phyloP scores from a whole-genome alignment of 35 echinoderm and acorn worm genomes.

The Stichopus chloronotus region DNA sequence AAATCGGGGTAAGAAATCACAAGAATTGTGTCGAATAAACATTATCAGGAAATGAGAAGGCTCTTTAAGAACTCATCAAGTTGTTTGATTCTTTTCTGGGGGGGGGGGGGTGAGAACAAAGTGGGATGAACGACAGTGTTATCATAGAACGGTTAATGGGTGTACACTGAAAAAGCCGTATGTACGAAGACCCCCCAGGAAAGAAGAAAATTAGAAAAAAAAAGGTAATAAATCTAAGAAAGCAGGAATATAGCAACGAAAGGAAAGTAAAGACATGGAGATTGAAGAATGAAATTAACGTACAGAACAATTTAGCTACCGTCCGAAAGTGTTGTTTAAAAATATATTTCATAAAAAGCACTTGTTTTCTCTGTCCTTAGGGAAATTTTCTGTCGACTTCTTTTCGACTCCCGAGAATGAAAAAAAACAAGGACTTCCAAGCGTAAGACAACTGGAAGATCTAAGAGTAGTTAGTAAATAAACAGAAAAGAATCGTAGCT shows the following conservation, averaged over 20 bases:
- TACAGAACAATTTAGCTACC: constrained; percentile 14
- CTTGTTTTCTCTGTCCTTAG: constrained; percentile 42
- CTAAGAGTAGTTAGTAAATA: constrained; percentile 42
- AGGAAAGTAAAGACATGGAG: background rate
- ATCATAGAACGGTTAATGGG: constrained; percentile 35
- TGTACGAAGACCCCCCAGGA: background rate
- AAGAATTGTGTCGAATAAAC: constrained; percentile 43
- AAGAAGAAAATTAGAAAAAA: background rate
- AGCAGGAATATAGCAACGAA: too few relatives aligned
- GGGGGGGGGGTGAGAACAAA: background rate
- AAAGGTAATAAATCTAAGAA: too few relatives aligned
- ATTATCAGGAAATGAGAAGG: constrained; percentile 38
- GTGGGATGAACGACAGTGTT: constrained; percentile 28
- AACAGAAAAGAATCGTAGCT: constrained; percentile 34
- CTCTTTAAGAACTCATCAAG: constrained; percentile 44
- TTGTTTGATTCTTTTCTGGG: background rate
- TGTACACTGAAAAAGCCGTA: constrained; percentile 2
- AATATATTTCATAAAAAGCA: constrained; percentile 49
- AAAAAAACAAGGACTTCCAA: background rate
- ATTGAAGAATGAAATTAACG: too few relatives aligned
- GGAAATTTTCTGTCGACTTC: constrained; percentile 35
- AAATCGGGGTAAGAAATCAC: constrained; percentile 33
- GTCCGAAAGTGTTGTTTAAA: constrained; percentile 49
- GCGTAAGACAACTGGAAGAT: constrained; percentile 38
- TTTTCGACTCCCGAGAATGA: background rate